A percentile compares a stretch with the other conserved stretches of the same genome.
phyloP scores from a whole-genome alignment of 2,888 invertebrate genomes.

The Macaria liturata region DNA sequence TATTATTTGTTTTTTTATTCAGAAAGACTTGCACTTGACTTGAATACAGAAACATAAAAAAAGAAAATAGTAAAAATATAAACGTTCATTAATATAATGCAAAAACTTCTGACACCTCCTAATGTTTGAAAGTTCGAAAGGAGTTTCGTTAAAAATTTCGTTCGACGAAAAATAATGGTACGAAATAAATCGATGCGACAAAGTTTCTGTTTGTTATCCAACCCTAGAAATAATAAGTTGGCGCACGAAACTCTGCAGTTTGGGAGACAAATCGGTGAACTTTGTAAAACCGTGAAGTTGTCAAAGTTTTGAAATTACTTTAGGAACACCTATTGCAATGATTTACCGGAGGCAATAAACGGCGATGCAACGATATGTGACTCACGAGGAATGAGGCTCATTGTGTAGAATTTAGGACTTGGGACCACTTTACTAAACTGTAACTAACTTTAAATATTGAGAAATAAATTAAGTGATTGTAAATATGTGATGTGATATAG shows the following conservation, averaged over 20 bases:
- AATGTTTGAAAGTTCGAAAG: too few species aligned
- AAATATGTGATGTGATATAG: too few species aligned
- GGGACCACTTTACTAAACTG: too few species aligned
- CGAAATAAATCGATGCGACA: slow-evolving; percentile 5
- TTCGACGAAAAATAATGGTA: neutral
- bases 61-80: neutral
- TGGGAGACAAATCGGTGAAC: slow-evolving; percentile 56
- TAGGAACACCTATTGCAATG: slow-evolving; percentile 57
- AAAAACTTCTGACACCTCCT: too few species aligned
- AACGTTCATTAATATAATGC: too few species aligned
- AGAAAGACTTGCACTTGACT: too few species aligned
- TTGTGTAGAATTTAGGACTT: too few species aligned
- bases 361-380: slow-evolving; percentile 49
- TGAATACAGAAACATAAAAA: neutral
- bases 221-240: slow-evolving; percentile 19
- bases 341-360: slow-evolving; percentile 55
- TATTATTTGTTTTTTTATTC: too few species aligned
- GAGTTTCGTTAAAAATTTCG: neutral
- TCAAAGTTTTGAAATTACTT: slow-evolving; percentile 60
- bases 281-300: slow-evolving; percentile 58
- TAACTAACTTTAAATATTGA: too few species aligned
- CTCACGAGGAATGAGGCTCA: slow-evolving; percentile 35
- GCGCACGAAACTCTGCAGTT: slow-evolving; percentile 33
- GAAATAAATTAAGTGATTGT: too few species aligned
- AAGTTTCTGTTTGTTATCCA: slow-evolving; percentile 11